phyloP scores from a whole-genome alignment of 2,113 vertebrate genomes.

The Leptosomus discolor region DNA sequence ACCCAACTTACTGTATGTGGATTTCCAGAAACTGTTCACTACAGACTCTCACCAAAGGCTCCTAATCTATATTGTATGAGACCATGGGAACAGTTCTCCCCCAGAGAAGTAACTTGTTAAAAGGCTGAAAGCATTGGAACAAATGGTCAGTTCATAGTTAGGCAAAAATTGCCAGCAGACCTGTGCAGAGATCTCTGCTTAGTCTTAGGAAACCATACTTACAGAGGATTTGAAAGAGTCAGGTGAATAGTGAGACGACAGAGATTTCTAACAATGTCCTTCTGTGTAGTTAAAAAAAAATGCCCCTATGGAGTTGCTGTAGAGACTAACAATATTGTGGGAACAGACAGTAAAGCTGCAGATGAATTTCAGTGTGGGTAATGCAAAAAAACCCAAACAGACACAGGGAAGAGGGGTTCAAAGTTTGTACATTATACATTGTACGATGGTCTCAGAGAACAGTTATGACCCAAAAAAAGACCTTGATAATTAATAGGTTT shows the following conservation, averaged over 20 bases:
- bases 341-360: not conserved
- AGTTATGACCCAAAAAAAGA: not conserved
- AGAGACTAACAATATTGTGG: not conserved
- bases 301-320: not conserved
- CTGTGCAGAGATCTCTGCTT: not conserved
- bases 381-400: not conserved
- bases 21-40: not conserved
- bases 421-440: not conserved
- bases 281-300: not conserved
- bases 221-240: not conserved
- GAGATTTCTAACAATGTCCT: not conserved
- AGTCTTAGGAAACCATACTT: not conserved
- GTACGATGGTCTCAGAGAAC: not conserved
- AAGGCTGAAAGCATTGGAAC: not conserved
- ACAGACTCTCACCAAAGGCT: not conserved
- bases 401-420: not conserved
- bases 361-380: not conserved
- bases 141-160: not conserved
- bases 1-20: not conserved
- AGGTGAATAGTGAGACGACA: not conserved
- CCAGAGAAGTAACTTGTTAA: not conserved
- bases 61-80: not conserved
- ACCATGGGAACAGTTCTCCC: not conserved
- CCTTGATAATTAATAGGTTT: not conserved
- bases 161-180: not conserved